Percentiles rank a stretch among this genome's conserved stretches.
These are phyloP conservation scores for Melanotaenia maccullochi DNA, from an alignment of 2,797 vertebrate species.

Conservation along the genomic window DNA sequence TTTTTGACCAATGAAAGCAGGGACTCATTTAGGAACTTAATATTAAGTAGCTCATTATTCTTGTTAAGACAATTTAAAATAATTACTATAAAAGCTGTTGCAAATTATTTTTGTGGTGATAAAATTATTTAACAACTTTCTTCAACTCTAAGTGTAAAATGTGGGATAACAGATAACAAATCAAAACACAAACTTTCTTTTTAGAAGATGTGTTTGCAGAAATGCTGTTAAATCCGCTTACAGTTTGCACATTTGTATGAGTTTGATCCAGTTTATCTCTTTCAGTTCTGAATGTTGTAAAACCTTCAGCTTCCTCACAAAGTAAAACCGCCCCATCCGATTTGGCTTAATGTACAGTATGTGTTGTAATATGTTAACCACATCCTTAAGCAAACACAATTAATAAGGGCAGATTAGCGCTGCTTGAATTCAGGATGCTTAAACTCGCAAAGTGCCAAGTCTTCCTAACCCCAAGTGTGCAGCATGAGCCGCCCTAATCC, in stretches of 20 bases:
- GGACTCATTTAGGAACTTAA: no score
- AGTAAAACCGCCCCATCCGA: neutral
- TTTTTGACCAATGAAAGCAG: no score
- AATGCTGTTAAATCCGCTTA: no score
- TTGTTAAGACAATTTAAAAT: no score
- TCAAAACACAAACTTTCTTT: no score
- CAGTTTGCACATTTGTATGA: neutral
- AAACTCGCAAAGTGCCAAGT: slow-evolving; percentile 5
- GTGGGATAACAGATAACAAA: no score
- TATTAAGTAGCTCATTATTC: no score
- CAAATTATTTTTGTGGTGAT: no score
- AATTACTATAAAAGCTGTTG: no score
- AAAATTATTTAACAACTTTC: no score
- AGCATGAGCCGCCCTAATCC: slow-evolving; percentile 44
- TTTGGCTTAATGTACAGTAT: neutral
- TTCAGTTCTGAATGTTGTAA: neutral
- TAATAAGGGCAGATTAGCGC: slow-evolving; percentile 45
- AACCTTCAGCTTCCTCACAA: neutral
- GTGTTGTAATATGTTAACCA: neutral
- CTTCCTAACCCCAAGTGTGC: slow-evolving; percentile 30
- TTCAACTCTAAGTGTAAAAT: no score
- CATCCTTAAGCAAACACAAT: slow-evolving; percentile 22
- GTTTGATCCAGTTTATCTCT: neutral
- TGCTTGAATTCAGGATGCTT: slow-evolving; percentile 32
- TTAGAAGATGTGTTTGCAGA: no score